Evolutionary conservation across 2,797 vertebrate species (phyloP), one percentile per base, ranked within the genome.

Genomic region (Lerista edwardsae): DNA sequence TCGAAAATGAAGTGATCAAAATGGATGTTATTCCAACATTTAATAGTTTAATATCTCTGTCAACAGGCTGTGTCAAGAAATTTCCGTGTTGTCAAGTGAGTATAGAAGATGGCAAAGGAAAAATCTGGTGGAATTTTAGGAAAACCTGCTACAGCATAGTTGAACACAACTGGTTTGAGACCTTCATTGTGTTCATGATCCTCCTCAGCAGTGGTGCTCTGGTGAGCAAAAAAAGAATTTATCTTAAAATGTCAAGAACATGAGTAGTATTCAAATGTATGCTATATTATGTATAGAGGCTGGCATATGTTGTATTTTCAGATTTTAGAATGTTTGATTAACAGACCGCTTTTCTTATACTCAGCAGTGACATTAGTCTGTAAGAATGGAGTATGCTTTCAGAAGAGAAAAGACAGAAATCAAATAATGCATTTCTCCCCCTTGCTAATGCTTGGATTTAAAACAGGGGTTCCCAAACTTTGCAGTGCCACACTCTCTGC

Each of bases 121-220:
- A 98, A 93, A 86, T 96, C 25, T 99, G 98, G 98, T 99, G 98
- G 98, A 97, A 96, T 12, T 94, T 99, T 61, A 97, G 98, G 85
- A 98, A 97, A 94, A 98, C 98, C 23, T 99, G 98, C 94, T 99
- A 94, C 91, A 97, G 95, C 87, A 99, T 99, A 83, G 98, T 99
- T 86, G 98, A 99, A 89, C 98, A 99, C 95, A 99, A 97, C 95
- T 99, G 98, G 98, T 99, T 99, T 95, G 98, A 99, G 93, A 98
- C 96, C 57, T 99, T 99, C 95, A 99, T 99, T 92, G 97, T 99
- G 92, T 98, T 99, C 93, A 99, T 99, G 98, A 99, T 99, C 90
- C 96, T 99, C 80, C 97, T 99, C 27, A 99, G 98, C 94, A 99
- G 98, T 61, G 98, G 98, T 73, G 98, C 98, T 25, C 94, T 99